Evolutionary conservation across 2,113 vertebrate species (phyloP), one percentile per base, ranked within the genome.

Genomic region (Casuarius casuarius): DNA sequence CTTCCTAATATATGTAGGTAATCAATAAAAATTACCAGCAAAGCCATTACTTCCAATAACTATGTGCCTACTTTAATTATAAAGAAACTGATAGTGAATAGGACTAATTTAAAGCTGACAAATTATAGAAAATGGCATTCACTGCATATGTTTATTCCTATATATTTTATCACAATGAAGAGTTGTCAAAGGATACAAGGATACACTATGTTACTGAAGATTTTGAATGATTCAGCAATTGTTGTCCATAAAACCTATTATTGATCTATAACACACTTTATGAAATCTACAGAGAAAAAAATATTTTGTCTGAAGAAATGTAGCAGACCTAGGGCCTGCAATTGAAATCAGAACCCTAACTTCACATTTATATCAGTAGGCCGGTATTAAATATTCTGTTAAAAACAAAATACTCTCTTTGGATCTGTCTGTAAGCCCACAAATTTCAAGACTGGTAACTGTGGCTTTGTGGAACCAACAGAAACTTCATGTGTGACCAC

Each of bases 21-120:
- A 97, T 97, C 97, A 96, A 97, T 97, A 94, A 92, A 94, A 95
- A 92, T 91, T 95, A 91, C 75, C 82, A 95, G 17, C 65, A 33
- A 63, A 93, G 59, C 38, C 76, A 87, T 94, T 95, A 89, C 78
- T 94, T 95, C 75, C 70, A 88, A 94, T 96, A 96, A 73, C 46
- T 86, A 12, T 49, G 44, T 79, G 58, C 63, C 71, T 28, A 72
- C 25, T 94, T 95, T 79, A 92, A 95, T 96, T 93, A 95, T 67
- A 89, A 92, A 81, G 67, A 94, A 84, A 40, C 40, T 87, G 58
- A 35, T 61, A 67, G n/a, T 71, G 59, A 90, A 79, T 48, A 81
- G 44, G 26, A 92, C 88, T 93, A 40, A 59, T 89, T 94, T 96
- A 93, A 91, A 63, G 25, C 75, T 84, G 92, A 93, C 72, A 84